Percentiles rank a stretch among this genome's conserved stretches.
These are phyloP conservation scores for Drosophila elegans DNA, from an alignment of 1,140 invertebrate species.

Conservation along the genomic window DNA sequence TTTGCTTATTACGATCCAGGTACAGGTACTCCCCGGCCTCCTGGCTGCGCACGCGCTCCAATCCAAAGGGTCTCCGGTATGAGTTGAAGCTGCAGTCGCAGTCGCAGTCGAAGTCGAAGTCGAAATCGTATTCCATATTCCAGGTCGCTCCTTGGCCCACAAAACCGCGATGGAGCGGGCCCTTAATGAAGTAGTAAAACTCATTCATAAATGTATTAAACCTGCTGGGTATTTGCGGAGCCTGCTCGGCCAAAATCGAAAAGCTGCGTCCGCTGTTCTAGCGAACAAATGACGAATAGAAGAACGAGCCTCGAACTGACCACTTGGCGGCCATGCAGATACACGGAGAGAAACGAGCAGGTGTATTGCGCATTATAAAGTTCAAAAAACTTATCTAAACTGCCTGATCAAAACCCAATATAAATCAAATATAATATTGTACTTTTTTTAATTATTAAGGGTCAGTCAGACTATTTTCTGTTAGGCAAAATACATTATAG, in stretches of 20 bases:
- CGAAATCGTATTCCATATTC: not conserved
- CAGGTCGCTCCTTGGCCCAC: slow-evolving; percentile 34
- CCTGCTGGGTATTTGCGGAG: slow-evolving; percentile 58
- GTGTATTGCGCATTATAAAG: too few species aligned
- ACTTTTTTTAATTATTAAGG: too few species aligned
- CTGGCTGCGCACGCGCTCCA: slow-evolving; percentile 57
- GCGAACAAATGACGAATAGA: slow-evolving; percentile 76
- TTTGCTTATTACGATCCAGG: slow-evolving; percentile 81
- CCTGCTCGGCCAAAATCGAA: slow-evolving; percentile 56
- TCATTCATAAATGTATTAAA: slow-evolving; percentile 84
- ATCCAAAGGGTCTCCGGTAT: slow-evolving; percentile 4
- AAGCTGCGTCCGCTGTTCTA: slow-evolving; percentile 49
- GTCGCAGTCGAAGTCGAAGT: not conserved
- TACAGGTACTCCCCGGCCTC: slow-evolving; percentile 40
- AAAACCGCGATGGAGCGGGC: slow-evolving; percentile 42
- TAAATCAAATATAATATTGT: too few species aligned
- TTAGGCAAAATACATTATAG: too few species aligned
- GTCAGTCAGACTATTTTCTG: too few species aligned
- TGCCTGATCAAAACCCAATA: too few species aligned
- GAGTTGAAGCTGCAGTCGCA: slow-evolving; percentile 1
- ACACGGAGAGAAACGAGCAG: not conserved
- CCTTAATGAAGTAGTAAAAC: slow-evolving; percentile 85
- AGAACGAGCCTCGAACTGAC: slow-evolving; percentile 48
- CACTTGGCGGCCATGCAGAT: slow-evolving; percentile 24
- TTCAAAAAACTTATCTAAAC: too few species aligned